phyloP scores from a whole-genome alignment of 2,888 invertebrate genomes.

The Lamellibrachia satsuma region DNA sequence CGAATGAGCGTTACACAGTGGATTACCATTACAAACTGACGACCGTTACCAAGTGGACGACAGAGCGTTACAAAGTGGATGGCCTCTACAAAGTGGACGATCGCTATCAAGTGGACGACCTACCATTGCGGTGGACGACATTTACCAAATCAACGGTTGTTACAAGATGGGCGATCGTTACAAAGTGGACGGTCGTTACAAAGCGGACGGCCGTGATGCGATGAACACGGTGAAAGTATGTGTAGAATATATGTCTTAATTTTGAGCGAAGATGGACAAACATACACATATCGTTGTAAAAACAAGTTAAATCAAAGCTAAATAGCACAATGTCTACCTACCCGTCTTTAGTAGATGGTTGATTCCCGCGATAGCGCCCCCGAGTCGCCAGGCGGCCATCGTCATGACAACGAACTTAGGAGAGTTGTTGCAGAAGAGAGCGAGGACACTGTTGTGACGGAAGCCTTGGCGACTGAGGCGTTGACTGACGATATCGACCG shows the following conservation, averaged over 20 bases:
- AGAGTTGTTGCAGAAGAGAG: not conserved
- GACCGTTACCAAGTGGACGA: no score
- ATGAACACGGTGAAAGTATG: not conserved
- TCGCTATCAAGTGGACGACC: not conserved
- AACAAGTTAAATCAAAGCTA: not conserved
- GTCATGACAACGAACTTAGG: not conserved
- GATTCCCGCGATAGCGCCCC: conserved; percentile 14
- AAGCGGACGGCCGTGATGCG: not conserved
- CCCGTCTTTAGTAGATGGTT: not conserved
- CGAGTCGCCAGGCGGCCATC: not conserved
- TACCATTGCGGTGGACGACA: no score
- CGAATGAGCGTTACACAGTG: no score
- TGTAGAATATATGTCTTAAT: not conserved
- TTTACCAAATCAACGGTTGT: no score
- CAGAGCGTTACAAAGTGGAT: not conserved
- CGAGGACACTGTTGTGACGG: not conserved
- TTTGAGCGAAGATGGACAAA: no score
- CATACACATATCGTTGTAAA: no score
- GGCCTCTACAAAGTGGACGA: not conserved
- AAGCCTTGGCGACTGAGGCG: not conserved
- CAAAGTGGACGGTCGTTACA: not conserved
- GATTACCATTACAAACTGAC: no score
- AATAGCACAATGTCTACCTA: conserved; percentile 18
- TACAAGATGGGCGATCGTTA: not conserved
- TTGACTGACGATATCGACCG: not conserved